These are phyloP conservation scores for Bugula neritina DNA, from an alignment of 2,888 invertebrate genomes.

Conservation along the genomic window DNA sequence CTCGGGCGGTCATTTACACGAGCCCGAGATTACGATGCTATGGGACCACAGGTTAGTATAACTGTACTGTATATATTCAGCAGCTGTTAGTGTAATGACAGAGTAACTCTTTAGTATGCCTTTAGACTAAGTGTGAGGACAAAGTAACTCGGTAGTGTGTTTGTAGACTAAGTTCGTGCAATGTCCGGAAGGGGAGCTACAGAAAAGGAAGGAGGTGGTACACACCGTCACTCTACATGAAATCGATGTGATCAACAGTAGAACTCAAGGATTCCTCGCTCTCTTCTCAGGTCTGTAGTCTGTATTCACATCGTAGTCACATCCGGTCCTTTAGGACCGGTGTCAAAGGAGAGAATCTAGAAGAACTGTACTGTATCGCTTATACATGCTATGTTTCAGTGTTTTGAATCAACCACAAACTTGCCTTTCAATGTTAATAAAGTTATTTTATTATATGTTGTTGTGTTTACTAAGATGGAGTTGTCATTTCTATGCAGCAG, in stretches of 20 bases:
- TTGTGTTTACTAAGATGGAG: neutral
- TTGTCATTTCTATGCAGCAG: too few relatives aligned
- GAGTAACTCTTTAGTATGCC: too few relatives aligned
- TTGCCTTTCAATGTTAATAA: too few relatives aligned
- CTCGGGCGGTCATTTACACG: constrained; percentile 90
- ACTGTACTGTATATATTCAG: too few relatives aligned
- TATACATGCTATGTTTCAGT: too few relatives aligned
- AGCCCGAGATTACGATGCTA: constrained; percentile 95
- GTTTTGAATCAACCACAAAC: too few relatives aligned
- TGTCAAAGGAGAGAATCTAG: too few relatives aligned
- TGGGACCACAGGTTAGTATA: constrained; percentile 62
- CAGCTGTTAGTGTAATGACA: too few relatives aligned
- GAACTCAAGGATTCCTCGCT: constrained; percentile 94
- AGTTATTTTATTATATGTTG: neutral
- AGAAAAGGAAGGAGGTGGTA: constrained; percentile 92
- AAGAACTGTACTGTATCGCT: too few relatives aligned
- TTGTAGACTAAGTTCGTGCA: constrained; percentile 75
- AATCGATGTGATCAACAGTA: constrained; percentile 96
- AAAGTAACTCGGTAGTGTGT: too few relatives aligned
- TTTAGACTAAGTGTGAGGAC: too few relatives aligned
- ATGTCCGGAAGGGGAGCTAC: constrained; percentile 95
- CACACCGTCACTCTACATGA: constrained; percentile 98
- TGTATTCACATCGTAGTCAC: neutral
- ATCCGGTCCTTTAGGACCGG: too few relatives aligned
- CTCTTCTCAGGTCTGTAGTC: constrained; percentile 77